Conservation (phyloP, 2,113 vertebrate genomes). For the Leptobrachium ailaonicum region DNA sequence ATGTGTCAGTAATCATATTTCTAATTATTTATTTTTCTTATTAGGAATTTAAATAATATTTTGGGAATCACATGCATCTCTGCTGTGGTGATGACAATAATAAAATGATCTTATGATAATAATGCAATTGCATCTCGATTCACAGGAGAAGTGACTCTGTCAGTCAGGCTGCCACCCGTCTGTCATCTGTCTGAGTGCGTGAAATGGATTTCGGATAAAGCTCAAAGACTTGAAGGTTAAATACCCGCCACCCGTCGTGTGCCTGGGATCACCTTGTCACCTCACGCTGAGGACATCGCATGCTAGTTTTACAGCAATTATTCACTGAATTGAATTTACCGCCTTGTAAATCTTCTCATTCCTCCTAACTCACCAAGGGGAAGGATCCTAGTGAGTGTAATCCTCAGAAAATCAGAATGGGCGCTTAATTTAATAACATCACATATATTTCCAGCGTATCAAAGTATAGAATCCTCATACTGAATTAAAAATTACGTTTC, state of each 20-base stretch:
- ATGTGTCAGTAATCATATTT: too few species aligned
- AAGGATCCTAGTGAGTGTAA: neutral
- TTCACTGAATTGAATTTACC: neutral
- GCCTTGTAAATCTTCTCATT: neutral
- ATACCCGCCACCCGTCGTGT: neutral
- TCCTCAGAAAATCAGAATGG: too few species aligned
- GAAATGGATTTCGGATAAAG: slow-evolving; percentile 17
- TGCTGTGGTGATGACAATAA: neutral
- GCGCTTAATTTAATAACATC: too few species aligned
- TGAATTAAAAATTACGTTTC: too few species aligned
- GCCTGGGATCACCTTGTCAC: slow-evolving; percentile 6
- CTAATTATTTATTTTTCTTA: too few species aligned
- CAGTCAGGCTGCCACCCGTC: neutral
- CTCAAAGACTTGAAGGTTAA: neutral
- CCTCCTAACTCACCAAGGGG: neutral
- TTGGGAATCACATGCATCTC: too few species aligned
- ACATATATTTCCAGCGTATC: too few species aligned
- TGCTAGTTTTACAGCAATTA: slow-evolving; percentile 21
- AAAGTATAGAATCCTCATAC: too few species aligned
- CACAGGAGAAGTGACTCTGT: neutral
- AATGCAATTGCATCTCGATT: neutral
- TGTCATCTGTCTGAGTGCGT: neutral
- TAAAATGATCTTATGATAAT: neutral
- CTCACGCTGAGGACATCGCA: slow-evolving; percentile 6
- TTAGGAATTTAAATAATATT: too few species aligned